phyloP scores from a whole-genome alignment of 2,797 vertebrate species.

The Spizella passerina region DNA sequence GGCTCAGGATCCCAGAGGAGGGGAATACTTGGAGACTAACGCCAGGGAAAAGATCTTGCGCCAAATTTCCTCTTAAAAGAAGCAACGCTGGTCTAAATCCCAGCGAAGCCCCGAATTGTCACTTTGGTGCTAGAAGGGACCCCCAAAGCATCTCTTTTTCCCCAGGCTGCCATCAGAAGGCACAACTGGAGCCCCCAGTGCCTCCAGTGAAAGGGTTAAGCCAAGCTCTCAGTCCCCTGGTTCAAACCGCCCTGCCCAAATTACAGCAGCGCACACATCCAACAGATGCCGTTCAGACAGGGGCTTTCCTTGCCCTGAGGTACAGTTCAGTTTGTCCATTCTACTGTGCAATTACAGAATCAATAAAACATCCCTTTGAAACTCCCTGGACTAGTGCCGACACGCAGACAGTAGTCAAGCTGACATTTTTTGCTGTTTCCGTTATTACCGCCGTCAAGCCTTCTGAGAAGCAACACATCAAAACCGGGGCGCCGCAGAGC shows the following conservation, averaged over 20 bases:
- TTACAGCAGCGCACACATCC: constrained; percentile 70
- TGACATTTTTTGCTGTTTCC: constrained; percentile 75
- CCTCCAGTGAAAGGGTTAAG: constrained; percentile 37
- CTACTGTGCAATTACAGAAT: constrained; percentile 82
- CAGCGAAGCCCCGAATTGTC: fast-evolving
- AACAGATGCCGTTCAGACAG: constrained; percentile 84
- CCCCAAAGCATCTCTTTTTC: not conserved
- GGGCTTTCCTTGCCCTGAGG: constrained; percentile 83
- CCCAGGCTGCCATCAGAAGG: not conserved
- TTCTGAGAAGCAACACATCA: constrained; percentile 71
- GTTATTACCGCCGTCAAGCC: constrained; percentile 71
- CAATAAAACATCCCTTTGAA: constrained; percentile 89
- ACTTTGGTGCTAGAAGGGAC: fast-evolving
- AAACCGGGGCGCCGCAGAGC: constrained; percentile 44
- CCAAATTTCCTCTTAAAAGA: not conserved
- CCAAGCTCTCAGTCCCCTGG: constrained; percentile 20
- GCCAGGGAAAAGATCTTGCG: not conserved
- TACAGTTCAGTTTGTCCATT: constrained; percentile 83
- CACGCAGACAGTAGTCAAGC: constrained; percentile 78
- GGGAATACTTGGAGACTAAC: not conserved
- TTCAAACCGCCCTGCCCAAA: constrained; percentile 62
- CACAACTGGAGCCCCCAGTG: not conserved
- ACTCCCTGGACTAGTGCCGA: constrained; percentile 84
- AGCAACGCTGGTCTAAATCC: fast-evolving
- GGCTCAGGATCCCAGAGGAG: not conserved